Evolutionary conservation across 2,888 invertebrate genomes (phyloP).

Genomic region (Ceratothoa steindachneri): DNA sequence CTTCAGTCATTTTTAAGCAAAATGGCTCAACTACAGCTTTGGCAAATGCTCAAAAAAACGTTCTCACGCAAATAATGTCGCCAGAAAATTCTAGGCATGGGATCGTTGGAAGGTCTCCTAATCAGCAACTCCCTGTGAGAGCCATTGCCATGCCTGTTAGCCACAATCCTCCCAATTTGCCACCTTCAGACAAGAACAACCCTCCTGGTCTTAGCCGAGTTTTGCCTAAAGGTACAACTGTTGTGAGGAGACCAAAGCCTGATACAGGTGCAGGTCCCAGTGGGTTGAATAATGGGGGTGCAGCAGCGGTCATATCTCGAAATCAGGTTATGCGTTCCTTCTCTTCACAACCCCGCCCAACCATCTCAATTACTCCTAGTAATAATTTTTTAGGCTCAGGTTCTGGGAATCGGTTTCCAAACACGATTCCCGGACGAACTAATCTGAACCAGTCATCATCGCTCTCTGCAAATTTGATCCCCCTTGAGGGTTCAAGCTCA

Average conservation of each 20-base stretch:
- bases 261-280: slow-evolving; percentile 41
- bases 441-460: not conserved
- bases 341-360: not conserved
- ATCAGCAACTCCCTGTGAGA: slow-evolving; percentile 20
- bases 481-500: not conserved
- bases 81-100: slow-evolving; percentile 43
- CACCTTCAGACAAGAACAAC: slow-evolving; percentile 34
- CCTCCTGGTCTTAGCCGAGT: slow-evolving; percentile 33
- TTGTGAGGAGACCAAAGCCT: slow-evolving; percentile 39
- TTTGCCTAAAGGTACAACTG: slow-evolving; percentile 44
- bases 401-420: not conserved
- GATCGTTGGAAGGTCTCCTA: slow-evolving; percentile 30
- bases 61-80: slow-evolving; percentile 45
- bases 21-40: slow-evolving; percentile 22
- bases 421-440: not conserved
- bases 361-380: slow-evolving; percentile 1
- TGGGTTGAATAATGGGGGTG: slow-evolving; percentile 41
- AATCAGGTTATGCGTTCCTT: not conserved
- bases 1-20: slow-evolving; percentile 33
- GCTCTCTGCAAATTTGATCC: not conserved
- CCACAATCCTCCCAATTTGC: slow-evolving; percentile 42
- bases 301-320: not conserved
- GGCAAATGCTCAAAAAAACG: slow-evolving; percentile 44
- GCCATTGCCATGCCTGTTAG: slow-evolving; percentile 47
- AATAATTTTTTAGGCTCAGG: slow-evolving; percentile 6